phyloP scores from a whole-genome alignment of 2,113 vertebrate genomes.

The Halichoerus grypus region DNA sequence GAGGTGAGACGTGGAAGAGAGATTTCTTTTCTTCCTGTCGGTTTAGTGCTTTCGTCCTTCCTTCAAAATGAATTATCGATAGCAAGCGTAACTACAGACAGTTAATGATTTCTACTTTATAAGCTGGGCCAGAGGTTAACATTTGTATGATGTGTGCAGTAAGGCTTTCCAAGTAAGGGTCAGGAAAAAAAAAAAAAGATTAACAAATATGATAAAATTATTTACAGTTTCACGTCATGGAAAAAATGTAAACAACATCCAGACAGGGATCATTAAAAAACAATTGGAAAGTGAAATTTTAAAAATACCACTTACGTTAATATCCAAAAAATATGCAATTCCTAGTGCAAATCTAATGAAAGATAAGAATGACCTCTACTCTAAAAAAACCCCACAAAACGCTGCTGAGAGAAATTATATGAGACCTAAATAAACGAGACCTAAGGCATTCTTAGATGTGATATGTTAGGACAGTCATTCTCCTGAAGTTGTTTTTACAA shows the following conservation, averaged over 20 bases:
- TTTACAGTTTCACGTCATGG: neutral
- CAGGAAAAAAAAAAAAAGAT: neutral
- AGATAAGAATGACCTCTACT: neutral
- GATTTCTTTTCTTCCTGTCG: neutral
- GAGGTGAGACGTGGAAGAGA: neutral
- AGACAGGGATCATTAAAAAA: neutral
- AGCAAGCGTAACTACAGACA: neutral
- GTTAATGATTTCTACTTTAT: neutral
- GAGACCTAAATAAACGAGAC: neutral
- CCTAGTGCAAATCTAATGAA: neutral
- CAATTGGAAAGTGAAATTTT: neutral
- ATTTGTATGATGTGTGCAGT: neutral
- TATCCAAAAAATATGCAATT: neutral
- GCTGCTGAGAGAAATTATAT: neutral
- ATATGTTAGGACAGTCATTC: too few relatives aligned
- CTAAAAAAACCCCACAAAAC: neutral
- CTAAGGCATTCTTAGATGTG: neutral
- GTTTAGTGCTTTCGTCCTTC: neutral
- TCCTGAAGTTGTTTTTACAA: neutral
- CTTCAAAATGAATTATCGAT: neutral
- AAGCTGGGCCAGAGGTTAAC: neutral
- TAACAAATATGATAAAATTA: neutral
- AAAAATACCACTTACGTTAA: neutral
- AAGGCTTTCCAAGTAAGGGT: neutral
- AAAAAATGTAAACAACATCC: neutral